phyloP scores from a whole-genome alignment of 2,113 vertebrate genomes.

The Chaetura pelagica region DNA sequence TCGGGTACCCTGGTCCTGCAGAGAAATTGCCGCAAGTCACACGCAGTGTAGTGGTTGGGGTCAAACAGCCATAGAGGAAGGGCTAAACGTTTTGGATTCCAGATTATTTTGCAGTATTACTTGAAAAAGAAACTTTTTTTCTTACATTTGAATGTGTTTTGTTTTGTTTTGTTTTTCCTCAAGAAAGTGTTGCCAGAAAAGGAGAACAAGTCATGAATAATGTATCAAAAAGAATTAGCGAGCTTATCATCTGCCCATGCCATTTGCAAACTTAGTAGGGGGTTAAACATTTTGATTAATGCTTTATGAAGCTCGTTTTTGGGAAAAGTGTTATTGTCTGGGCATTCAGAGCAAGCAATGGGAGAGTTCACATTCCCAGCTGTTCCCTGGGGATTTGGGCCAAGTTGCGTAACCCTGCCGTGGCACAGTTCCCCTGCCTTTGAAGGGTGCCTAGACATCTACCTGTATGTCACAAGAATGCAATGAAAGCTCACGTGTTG shows the following conservation, averaged over 20 bases:
- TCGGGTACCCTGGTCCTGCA: background rate
- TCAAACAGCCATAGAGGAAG: background rate
- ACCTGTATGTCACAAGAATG: background rate
- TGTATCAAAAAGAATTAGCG: slow-evolving; percentile 64
- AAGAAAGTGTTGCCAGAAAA: background rate
- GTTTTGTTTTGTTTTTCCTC: background rate
- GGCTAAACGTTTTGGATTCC: background rate
- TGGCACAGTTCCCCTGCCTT: slow-evolving; percentile 24
- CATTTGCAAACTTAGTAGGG: slow-evolving; percentile 61
- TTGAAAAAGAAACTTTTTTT: background rate
- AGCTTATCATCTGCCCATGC: slow-evolving; percentile 21
- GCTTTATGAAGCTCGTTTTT: slow-evolving; percentile 46
- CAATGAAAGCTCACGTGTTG: slow-evolving; percentile 9
- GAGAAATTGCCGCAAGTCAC: background rate
- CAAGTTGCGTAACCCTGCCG: slow-evolving; percentile 19
- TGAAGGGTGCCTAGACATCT: slow-evolving; percentile 16
- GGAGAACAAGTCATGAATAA: slow-evolving; percentile 57
- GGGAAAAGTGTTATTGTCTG: slow-evolving; percentile 30
- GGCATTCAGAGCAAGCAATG: background rate
- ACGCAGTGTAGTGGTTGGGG: accelerated
- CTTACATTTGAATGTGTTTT: background rate
- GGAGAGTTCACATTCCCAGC: slow-evolving; percentile 44
- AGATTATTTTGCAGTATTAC: background rate
- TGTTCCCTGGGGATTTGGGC: slow-evolving; percentile 17
- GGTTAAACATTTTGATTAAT: slow-evolving; percentile 70